Percentiles rank a stretch among this genome's conserved stretches.
Conservation (phyloP, 2,113 vertebrate genomes). For the Myrmophylax atrothorax region DNA sequence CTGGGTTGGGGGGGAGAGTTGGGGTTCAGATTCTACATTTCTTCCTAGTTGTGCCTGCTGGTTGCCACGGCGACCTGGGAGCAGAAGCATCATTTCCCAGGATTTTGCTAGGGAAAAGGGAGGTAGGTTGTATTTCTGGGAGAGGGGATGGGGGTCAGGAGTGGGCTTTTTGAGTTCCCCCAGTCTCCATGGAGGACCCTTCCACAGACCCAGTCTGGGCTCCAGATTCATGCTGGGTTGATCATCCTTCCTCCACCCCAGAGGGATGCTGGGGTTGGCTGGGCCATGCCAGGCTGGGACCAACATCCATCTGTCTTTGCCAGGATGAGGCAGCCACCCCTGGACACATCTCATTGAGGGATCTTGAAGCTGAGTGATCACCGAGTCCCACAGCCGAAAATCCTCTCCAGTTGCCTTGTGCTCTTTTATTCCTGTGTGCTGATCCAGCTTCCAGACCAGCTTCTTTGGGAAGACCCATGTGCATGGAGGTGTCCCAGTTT, state of each 20-base stretch:
- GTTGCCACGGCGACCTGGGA: conserved; percentile 41
- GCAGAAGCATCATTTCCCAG: neutral
- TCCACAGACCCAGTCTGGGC: neutral
- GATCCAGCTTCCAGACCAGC: neutral
- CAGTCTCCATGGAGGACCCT: neutral
- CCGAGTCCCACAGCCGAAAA: neutral
- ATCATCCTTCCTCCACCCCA: neutral
- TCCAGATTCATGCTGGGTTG: neutral
- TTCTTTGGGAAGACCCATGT: conserved; percentile 15
- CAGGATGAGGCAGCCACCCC: neutral
- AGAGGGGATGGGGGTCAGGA: neutral
- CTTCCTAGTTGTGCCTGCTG: neutral
- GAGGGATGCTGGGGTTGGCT: neutral
- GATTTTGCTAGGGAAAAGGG: neutral
- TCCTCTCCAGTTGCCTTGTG: neutral
- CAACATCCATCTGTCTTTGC: neutral
- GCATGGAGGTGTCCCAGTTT: conserved; percentile 34
- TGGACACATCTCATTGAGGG: neutral
- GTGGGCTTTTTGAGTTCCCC: neutral
- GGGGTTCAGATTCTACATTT: neutral
- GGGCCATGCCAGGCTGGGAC: neutral
- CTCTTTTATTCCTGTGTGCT: neutral
- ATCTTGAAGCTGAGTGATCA: fast-evolving
- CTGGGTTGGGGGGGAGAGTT: fast-evolving
- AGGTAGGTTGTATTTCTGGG: neutral